Percentiles rank a stretch among this genome's conserved stretches.
These are phyloP conservation scores for Phoenicopterus ruber DNA, from an alignment of 2,113 vertebrate species.

Conservation along the genomic window DNA sequence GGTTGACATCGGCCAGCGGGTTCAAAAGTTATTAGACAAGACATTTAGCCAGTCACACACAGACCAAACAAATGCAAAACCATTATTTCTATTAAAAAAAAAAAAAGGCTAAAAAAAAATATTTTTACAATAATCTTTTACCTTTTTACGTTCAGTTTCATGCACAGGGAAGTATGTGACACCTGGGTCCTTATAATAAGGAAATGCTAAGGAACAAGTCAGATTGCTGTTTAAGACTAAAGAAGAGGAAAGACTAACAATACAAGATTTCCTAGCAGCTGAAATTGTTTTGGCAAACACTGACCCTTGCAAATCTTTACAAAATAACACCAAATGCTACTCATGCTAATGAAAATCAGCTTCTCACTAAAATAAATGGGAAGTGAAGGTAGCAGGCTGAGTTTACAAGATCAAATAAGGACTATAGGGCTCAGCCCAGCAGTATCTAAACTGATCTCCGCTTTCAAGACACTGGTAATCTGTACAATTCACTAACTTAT, in stretches of 20 bases:
- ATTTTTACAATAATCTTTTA: not conserved
- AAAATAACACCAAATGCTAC: not conserved
- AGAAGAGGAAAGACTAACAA: not conserved
- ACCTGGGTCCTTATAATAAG: not conserved
- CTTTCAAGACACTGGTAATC: not conserved
- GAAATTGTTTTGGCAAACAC: not conserved
- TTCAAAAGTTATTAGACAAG: not conserved
- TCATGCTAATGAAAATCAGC: not conserved
- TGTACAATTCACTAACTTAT: not conserved
- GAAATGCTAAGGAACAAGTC: not conserved
- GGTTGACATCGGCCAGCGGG: rapidly evolving
- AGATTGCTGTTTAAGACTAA: not conserved
- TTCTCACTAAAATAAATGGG: not conserved
- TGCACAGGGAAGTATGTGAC: not conserved
- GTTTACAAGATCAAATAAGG: not conserved
- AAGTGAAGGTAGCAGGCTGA: not conserved
- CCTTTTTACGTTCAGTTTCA: not conserved
- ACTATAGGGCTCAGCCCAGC: not conserved
- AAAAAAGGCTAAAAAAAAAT: not conserved
- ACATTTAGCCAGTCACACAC: not conserved
- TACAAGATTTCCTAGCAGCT: not conserved
- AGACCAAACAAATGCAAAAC: not conserved
- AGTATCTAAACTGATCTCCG: not conserved
- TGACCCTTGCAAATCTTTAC: not conserved
- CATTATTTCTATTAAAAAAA: not conserved